phyloP scores from a whole-genome alignment of 2,888 invertebrate genomes.

The Onthophagus sagittarius region DNA sequence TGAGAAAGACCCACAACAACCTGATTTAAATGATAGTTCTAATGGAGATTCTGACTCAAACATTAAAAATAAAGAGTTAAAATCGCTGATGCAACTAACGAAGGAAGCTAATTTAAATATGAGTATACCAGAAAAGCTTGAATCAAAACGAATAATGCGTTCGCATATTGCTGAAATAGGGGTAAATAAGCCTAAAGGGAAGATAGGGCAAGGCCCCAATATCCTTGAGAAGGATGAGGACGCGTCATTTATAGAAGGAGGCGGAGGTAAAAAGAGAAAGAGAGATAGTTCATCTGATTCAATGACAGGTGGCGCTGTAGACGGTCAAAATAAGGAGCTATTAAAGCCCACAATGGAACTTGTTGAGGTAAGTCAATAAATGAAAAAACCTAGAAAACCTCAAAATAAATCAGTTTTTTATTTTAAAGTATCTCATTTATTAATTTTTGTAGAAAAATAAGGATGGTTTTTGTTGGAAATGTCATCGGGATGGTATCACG shows the following conservation, averaged over 20 bases:
- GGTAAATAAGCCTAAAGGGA: constrained; percentile 48
- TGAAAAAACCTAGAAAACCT: too few relatives aligned
- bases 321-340: constrained; percentile 31
- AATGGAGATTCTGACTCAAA: constrained; percentile 1
- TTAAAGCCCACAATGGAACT: constrained; percentile 27
- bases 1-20: background rate
- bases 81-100: constrained; percentile 61
- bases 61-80: constrained; percentile 49
- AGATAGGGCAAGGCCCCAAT: constrained; percentile 30
- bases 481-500: constrained; percentile 68
- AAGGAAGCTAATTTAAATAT: constrained; percentile 63
- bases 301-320: constrained; percentile 30
- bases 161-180: too few relatives aligned
- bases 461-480: constrained; percentile 89
- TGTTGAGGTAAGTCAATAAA: constrained; percentile 28
- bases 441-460: constrained; percentile 48
- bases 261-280: constrained; percentile 29
- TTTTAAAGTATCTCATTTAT: constrained; percentile 11
- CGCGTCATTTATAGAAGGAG: background rate
- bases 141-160: constrained; percentile 52
- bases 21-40: background rate
- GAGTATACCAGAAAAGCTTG: constrained; percentile 39
- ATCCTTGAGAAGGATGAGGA: constrained; percentile 41
- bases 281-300: constrained; percentile 35
- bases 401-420: too few relatives aligned